Percentiles rank a stretch among this genome's conserved stretches.
Conservation (phyloP, 2,888 invertebrate species). For the Odontothrips loti region DNA sequence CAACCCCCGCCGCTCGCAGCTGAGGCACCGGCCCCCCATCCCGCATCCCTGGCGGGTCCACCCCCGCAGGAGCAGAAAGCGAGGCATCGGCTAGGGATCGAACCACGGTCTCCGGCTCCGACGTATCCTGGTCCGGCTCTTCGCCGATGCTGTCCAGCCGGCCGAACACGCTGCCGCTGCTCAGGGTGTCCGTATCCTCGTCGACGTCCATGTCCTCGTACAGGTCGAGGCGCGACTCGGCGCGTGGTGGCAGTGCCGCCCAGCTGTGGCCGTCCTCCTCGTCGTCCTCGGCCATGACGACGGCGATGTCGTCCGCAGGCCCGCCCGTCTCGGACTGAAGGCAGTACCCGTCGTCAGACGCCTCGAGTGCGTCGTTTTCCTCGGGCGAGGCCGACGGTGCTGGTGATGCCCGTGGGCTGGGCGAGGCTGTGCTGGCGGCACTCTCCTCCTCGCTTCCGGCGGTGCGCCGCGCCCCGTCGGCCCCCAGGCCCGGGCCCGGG, state of each 20-base stretch:
- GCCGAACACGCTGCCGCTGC: conserved; percentile 15
- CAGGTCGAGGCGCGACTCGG: not conserved
- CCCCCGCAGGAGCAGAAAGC: not conserved
- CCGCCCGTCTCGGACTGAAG: not conserved
- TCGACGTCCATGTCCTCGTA: conserved; percentile 22
- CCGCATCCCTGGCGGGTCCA: not conserved
- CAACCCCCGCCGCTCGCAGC: not conserved
- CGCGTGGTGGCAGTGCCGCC: not conserved
- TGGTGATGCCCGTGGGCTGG: no score
- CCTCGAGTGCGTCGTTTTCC: not conserved
- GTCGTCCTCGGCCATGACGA: not conserved
- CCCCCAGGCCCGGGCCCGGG: not conserved
- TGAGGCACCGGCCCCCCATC: not conserved
- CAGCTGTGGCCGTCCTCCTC: not conserved
- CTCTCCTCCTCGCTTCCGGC: no score
- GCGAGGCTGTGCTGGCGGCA: no score
- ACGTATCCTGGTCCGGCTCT: conserved; percentile 13
- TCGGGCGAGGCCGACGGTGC: not conserved
- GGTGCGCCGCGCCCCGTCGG: not conserved
- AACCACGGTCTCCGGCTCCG: conserved; percentile 10
- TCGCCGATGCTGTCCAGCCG: conserved; percentile 23
- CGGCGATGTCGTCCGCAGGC: not conserved
- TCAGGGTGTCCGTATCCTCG: conserved; percentile 9
- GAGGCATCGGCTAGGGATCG: not conserved
- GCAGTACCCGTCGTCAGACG: not conserved